Base-by-base conservation (phyloP, 1,140 invertebrate species). In the Zaprionus gabonicus region DNA sequence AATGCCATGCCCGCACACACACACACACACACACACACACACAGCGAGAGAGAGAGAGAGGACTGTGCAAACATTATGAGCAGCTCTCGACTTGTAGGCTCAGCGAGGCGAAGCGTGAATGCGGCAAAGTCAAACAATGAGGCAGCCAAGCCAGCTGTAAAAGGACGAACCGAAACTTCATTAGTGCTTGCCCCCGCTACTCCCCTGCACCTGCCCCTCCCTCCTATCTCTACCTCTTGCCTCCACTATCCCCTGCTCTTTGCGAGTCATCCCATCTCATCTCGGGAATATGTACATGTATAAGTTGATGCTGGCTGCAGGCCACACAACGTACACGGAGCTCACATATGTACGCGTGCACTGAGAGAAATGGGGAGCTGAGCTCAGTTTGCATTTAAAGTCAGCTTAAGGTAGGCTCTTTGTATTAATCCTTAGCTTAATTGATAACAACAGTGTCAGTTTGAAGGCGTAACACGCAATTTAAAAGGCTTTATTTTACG, bases 71-170 rank as follows among this genome's bases (percentile, higher is more conserved):
- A 87, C 84, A 88, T 76, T 84, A 76, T 81, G 84, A 87, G 80
- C 31, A 10, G 9, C 31, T 31, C 69, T 70, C 23, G 53, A 56
- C 62, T 76, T 71, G 74, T 78, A 57, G 64, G 51, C 66, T 67
- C 64, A 65, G 51, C 44, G 67, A 46, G 41, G 28, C 44, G 59
- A 44, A 12, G 62, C 36, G 46, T 49, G 74, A 58, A 56, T 76
- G 80, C 81, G 82, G 75, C 82, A 79, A 88, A 88, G 86, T 91
- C 85, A 88, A 88, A 88, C 85, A 88, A 88, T 90, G 80, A 68
- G 84, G 69, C 85, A 84, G 75, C 69, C 79, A 83, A 84, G 75
- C 71, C 76, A 83, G 69, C 78, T 76, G 79, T 81, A 67, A 90
- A 81, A 81, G 84, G 78, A 88, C 85, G 67, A 76, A 46, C 73